These are phyloP conservation scores for Ailurus styani DNA, from an alignment of 2,113 vertebrate genomes.

Conservation along the genomic window DNA sequence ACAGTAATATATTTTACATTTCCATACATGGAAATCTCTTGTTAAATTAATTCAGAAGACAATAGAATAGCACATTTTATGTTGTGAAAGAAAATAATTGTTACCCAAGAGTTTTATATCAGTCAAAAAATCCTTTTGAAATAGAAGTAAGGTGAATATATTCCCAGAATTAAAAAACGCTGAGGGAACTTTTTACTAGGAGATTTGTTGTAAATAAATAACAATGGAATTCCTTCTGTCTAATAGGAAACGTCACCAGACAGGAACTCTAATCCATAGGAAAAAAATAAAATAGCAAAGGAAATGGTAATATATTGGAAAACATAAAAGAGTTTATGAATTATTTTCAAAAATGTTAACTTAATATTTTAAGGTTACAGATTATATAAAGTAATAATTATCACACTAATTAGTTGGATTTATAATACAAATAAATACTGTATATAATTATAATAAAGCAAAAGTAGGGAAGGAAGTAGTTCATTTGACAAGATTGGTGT, in stretches of 20 bases:
- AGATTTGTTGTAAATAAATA: background rate
- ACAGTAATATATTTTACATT: background rate
- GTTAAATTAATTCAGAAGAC: background rate
- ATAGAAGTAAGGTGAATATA: background rate
- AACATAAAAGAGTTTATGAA: background rate
- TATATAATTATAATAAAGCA: background rate
- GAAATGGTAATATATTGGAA: background rate
- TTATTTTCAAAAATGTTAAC: background rate
- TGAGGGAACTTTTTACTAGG: background rate
- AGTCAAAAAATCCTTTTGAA: background rate
- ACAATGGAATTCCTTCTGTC: background rate
- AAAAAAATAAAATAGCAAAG: background rate
- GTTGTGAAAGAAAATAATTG: background rate
- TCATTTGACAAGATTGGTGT: background rate
- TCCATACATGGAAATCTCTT: background rate
- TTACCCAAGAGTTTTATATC: background rate
- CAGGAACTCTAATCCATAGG: background rate
- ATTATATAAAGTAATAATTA: background rate
- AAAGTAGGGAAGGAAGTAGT: background rate
- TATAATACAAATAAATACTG: background rate
- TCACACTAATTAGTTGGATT: background rate
- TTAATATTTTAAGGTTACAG: background rate
- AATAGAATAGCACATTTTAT: background rate
- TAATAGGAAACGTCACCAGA: background rate
- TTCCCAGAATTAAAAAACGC: background rate